phyloP scores from a whole-genome alignment of 2,797 vertebrate species.

The Enteromius unitaeniatus region DNA sequence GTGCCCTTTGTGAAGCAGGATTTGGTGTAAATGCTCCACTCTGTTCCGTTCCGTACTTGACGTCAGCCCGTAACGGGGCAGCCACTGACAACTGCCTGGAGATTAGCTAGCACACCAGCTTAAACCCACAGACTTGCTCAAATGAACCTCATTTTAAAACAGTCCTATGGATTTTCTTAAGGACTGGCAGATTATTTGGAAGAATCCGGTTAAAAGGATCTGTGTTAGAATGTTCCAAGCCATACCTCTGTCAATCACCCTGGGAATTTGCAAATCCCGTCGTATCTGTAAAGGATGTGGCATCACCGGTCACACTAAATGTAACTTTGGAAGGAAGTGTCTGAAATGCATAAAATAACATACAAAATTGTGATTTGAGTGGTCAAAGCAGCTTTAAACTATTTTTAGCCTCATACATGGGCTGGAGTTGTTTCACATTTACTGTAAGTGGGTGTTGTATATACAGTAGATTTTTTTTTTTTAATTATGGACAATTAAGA shows the following conservation, averaged over 20 bases:
- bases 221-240: slow-evolving; percentile 9
- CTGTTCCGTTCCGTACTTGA: slow-evolving; percentile 43
- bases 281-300: slow-evolving; percentile 8
- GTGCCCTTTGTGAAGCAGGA: slow-evolving; percentile 54
- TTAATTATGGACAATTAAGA: neutral
- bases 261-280: slow-evolving; percentile 17
- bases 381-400: slow-evolving; percentile 4
- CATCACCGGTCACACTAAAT: slow-evolving; percentile 3
- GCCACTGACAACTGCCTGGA: slow-evolving; percentile 34
- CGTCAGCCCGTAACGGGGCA: slow-evolving; percentile 21
- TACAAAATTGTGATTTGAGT: neutral
- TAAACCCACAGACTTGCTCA: slow-evolving; percentile 50
- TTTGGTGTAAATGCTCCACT: slow-evolving; percentile 53
- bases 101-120: slow-evolving; percentile 50
- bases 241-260: slow-evolving; percentile 43
- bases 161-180: slow-evolving; percentile 42
- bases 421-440: neutral
- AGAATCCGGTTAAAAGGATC: slow-evolving; percentile 52
- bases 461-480: neutral
- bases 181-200: slow-evolving; percentile 54
- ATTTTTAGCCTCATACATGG: neutral
- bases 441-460: slow-evolving; percentile 4
- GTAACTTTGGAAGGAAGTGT: neutral
- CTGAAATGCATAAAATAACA: slow-evolving; percentile 14
- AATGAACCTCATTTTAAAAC: slow-evolving; percentile 55